Conservation (phyloP, 2,888 invertebrate genomes). For the Drosophila rellima region DNA sequence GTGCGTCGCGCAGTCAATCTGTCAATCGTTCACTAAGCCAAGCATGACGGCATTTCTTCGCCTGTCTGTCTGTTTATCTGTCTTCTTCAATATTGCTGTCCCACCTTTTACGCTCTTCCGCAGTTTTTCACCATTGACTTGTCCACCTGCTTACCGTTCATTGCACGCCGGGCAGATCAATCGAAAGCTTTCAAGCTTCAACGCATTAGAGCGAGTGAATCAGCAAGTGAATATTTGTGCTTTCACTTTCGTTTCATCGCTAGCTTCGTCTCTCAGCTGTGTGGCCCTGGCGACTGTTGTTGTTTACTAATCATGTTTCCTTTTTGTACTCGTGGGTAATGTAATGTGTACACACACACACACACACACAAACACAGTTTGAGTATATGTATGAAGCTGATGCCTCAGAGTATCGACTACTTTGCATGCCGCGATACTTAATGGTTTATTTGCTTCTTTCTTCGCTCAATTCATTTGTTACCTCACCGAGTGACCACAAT, state of each 20-base stretch:
- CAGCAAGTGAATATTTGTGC: slow-evolving; percentile 30
- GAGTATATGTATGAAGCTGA: not conserved
- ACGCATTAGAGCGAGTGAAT: slow-evolving; percentile 30
- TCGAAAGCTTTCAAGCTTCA: slow-evolving; percentile 60
- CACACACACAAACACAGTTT: not conserved
- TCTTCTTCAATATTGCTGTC: slow-evolving; percentile 12
- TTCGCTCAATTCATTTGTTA: slow-evolving; percentile 49
- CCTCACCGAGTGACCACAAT: slow-evolving; percentile 57
- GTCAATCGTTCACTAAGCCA: slow-evolving; percentile 60
- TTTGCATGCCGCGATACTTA: slow-evolving; percentile 68
- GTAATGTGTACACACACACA: slow-evolving; percentile 5
- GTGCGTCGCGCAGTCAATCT: slow-evolving; percentile 52
- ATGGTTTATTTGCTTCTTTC: slow-evolving; percentile 44
- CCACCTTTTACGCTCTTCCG: slow-evolving; percentile 47
- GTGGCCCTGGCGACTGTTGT: slow-evolving; percentile 22
- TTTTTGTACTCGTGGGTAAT: slow-evolving; percentile 12
- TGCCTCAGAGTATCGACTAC: slow-evolving; percentile 39
- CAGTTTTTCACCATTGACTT: slow-evolving; percentile 42
- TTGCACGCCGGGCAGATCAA: slow-evolving; percentile 68
- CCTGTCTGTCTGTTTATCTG: slow-evolving; percentile 10
- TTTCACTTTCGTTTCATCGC: slow-evolving; percentile 71
- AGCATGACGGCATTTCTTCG: slow-evolving; percentile 53
- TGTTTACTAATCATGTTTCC: slow-evolving; percentile 43
- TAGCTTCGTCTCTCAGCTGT: slow-evolving; percentile 13
- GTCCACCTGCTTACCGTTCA: slow-evolving; percentile 67